These are phyloP conservation scores for Atethmia centrago DNA, from an alignment of 2,888 invertebrate species.

Conservation along the genomic window DNA sequence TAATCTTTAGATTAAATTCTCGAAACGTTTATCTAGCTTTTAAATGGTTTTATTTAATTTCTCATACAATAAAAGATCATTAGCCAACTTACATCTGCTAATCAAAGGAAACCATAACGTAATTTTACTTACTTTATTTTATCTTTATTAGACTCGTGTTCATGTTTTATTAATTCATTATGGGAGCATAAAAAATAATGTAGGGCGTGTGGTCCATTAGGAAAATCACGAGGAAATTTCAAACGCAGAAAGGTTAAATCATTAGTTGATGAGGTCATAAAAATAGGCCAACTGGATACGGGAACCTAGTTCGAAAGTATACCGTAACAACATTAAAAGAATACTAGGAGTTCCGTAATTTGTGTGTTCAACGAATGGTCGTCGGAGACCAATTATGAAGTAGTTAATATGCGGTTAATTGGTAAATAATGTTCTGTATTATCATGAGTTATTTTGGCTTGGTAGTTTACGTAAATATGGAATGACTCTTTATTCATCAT, in stretches of 20 bases:
- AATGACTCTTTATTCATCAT: conserved; percentile 3
- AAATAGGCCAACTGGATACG: conserved; percentile 55
- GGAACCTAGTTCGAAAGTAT: conserved; percentile 19
- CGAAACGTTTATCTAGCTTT: background rate
- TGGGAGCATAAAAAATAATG: conserved; percentile 43
- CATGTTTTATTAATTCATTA: conserved; percentile 51
- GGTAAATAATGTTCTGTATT: conserved; percentile 34
- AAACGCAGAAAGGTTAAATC: conserved; percentile 59
- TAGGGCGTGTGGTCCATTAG: conserved; percentile 58
- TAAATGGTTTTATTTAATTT: conserved; percentile 6
- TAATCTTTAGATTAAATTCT: background rate
- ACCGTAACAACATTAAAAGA: conserved; percentile 29
- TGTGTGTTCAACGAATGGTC: conserved; percentile 38
- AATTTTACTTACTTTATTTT: conserved; percentile 16
- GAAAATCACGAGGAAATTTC: conserved; percentile 59
- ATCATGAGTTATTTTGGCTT: conserved; percentile 32
- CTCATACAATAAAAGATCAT: conserved; percentile 10
- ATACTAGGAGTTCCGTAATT: conserved; percentile 33
- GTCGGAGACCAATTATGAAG: conserved; percentile 43
- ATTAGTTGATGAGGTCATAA: conserved; percentile 67
- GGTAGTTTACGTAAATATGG: background rate
- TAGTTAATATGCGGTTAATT: conserved; percentile 43
- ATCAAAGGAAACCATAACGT: conserved; percentile 8
- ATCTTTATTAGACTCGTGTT: conserved; percentile 22
- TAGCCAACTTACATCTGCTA: conserved; percentile 4